Evolutionary conservation across 2,797 vertebrate genomes (phyloP).

Genomic region (Gouania willdenowi): DNA sequence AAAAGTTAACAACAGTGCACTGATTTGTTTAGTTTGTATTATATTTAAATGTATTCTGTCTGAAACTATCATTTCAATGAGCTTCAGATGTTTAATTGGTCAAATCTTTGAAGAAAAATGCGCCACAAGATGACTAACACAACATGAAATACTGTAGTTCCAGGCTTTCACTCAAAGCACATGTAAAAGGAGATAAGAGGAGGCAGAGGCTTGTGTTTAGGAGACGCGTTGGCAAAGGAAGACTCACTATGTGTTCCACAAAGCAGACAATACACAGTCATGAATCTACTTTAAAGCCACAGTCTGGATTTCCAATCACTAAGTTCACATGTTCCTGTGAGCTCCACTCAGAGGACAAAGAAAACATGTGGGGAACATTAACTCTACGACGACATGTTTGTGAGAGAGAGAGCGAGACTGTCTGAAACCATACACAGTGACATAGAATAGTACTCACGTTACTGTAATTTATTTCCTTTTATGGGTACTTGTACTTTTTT

Average conservation of each 20-base stretch:
- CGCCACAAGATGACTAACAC: too few species aligned
- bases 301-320: conserved; percentile 44
- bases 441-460: conserved; percentile 6
- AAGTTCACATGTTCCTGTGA: conserved; percentile 39
- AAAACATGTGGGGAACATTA: conserved; percentile 48
- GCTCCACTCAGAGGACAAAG: conserved; percentile 40
- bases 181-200: background rate
- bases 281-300: conserved; percentile 24
- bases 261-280: conserved; percentile 9
- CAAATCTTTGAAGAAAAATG: too few species aligned
- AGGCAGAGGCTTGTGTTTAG: conserved; percentile 14
- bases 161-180: too few species aligned
- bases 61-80: too few species aligned
- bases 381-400: conserved; percentile 17
- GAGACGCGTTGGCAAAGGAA: conserved; percentile 13
- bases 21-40: too few species aligned
- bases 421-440: background rate
- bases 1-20: too few species aligned
- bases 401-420: conserved; percentile 6
- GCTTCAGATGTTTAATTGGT: too few species aligned
- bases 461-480: too few species aligned
- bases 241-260: background rate
- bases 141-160: too few species aligned
- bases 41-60: too few species aligned
- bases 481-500: too few species aligned